Evolutionary conservation across 1,140 invertebrate species (phyloP).

Genomic region (Bombus terrestris): DNA sequence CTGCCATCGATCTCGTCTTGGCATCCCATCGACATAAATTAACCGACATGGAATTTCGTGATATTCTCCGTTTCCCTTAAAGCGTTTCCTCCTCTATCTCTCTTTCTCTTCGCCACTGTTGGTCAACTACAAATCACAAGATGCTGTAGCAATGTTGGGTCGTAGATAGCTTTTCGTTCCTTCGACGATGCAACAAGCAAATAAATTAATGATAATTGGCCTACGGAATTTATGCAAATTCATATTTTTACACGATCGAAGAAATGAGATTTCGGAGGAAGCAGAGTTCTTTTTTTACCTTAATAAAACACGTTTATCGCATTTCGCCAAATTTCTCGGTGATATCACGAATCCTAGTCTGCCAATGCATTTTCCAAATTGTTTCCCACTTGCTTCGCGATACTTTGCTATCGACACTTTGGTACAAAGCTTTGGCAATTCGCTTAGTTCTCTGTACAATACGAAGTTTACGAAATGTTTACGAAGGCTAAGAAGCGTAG

Average conservation of each 20-base stretch:
- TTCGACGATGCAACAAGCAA: no score
- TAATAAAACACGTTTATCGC: background rate
- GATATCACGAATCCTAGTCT: background rate
- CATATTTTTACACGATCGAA: no score
- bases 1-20: conserved; percentile 39
- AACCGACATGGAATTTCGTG: conserved; percentile 61
- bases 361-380: background rate
- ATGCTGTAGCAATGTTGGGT: background rate
- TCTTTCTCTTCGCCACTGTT: background rate
- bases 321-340: background rate
- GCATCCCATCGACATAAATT: conserved; percentile 69
- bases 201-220: no score
- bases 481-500: background rate
- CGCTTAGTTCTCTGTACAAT: background rate
- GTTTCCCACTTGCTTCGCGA: background rate
- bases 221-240: no score
- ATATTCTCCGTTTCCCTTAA: conserved; percentile 29
- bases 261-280: no score
- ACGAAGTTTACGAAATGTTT: conserved; percentile 34
- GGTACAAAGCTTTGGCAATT: background rate
- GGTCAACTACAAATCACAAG: background rate
- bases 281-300: no score
- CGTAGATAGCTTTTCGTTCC: background rate
- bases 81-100: background rate
- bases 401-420: background rate